Evolutionary conservation across 2,888 invertebrate species (phyloP).

Genomic region (Poecilobothrus nobilitatus): DNA sequence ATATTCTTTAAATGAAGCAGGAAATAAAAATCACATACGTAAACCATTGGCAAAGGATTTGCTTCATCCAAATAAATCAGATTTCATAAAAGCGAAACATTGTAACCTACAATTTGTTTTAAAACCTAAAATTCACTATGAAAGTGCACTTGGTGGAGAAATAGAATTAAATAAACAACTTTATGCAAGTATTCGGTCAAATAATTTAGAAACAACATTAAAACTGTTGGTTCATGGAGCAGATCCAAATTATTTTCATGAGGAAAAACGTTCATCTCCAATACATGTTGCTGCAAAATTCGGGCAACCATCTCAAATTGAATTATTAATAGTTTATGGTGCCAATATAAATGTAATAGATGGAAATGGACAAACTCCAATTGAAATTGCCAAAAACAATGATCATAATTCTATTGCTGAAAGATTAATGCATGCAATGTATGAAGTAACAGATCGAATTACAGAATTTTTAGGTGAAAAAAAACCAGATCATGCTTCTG

Average conservation of each 20-base stretch:
- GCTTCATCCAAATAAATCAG: conserved; percentile 82
- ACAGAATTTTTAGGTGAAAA: conserved; percentile 80
- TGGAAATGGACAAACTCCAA: conserved; percentile 61
- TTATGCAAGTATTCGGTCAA: conserved; percentile 92
- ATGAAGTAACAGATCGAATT: conserved; percentile 89
- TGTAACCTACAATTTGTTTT: conserved; percentile 76
- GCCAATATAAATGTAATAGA: conserved; percentile 84
- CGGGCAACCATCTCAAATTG: conserved; percentile 84
- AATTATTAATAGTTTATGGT: conserved; percentile 86
- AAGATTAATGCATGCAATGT: conserved; percentile 77
- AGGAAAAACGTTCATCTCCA: conserved; percentile 81
- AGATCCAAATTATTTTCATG: conserved; percentile 89
- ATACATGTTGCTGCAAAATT: conserved; percentile 92
- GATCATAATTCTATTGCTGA: conserved; percentile 74
- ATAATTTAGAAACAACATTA: conserved; percentile 88
- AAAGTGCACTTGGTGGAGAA: conserved; percentile 49
- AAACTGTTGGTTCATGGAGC: conserved; percentile 90
- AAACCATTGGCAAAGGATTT: conserved; percentile 89
- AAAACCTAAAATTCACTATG: conserved; percentile 61
- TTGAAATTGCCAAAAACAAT: conserved; percentile 63
- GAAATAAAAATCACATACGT: conserved; percentile 47
- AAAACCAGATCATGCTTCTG: conserved; percentile 73
- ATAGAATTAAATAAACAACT: conserved; percentile 83
- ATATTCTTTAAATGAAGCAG: conserved; percentile 78
- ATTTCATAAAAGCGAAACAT: conserved; percentile 92